phyloP scores from a whole-genome alignment of 2,797 vertebrate genomes.

The Pogonophryne albipinna region DNA sequence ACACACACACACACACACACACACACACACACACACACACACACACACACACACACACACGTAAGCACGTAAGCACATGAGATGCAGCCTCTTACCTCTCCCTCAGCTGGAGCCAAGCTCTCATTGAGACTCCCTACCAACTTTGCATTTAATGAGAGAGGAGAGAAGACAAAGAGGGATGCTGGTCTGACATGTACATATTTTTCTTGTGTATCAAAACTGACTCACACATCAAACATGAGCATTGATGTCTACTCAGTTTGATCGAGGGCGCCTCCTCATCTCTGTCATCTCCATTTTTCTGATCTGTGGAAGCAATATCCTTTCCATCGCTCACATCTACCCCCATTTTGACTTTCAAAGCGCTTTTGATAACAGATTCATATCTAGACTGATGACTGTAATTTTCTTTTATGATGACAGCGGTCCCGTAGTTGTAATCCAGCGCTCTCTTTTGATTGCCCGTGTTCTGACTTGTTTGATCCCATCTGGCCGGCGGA shows the following conservation, averaged over 20 bases:
- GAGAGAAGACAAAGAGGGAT: conserved; percentile 81
- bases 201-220: conserved; percentile 58
- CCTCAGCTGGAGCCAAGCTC: conserved; percentile 83
- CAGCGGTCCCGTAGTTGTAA: conserved; percentile 15
- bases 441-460: conserved; percentile 32
- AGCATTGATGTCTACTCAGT: conserved; percentile 38
- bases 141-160: conserved; percentile 85
- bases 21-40: neutral
- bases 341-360: conserved; percentile 44
- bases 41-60: neutral
- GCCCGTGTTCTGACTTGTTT: conserved; percentile 40
- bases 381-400: conserved; percentile 45
- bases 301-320: conserved; percentile 46
- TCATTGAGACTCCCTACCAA: conserved; percentile 87
- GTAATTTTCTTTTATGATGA: conserved; percentile 48
- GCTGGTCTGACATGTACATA: conserved; percentile 69
- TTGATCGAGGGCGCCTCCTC: conserved; percentile 53
- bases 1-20: conserved; percentile 17
- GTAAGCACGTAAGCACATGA: conserved; percentile 63
- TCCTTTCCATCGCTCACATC: conserved; percentile 42
- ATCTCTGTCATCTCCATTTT: conserved; percentile 53
- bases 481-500: conserved; percentile 54
- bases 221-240: conserved; percentile 50
- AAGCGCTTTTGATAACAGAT: conserved; percentile 51
- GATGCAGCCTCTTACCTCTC: conserved; percentile 85